A percentile compares a stretch with the other conserved stretches of the same genome.
phyloP scores from a whole-genome alignment of 2,888 invertebrate species.

The Tipula lateralis region DNA sequence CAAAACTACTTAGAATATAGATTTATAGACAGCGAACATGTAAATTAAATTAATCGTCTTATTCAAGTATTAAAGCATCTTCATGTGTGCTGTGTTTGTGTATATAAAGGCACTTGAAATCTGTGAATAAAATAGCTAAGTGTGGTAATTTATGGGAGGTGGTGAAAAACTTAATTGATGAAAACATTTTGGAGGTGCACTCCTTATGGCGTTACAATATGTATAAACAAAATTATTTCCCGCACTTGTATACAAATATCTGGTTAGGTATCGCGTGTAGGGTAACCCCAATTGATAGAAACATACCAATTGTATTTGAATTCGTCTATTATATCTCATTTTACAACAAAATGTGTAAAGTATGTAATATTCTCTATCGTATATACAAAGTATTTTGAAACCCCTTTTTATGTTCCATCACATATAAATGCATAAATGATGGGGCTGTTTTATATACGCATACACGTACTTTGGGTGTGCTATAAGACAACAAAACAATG shows the following conservation, averaged over 20 bases:
- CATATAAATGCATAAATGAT: background rate
- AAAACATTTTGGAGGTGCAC: background rate
- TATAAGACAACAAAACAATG: background rate
- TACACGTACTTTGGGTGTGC: no score
- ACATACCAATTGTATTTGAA: background rate
- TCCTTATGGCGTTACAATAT: background rate
- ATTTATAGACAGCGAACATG: no score
- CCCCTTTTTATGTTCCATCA: background rate
- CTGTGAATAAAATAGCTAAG: no score
- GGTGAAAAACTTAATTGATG: no score
- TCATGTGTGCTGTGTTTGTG: no score
- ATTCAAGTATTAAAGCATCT: no score
- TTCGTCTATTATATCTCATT: background rate
- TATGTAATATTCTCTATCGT: background rate
- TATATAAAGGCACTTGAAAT: no score
- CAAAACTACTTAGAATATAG: no score
- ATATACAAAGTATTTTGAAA: background rate
- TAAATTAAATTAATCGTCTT: no score
- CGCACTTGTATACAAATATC: background rate
- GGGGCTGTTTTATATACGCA: background rate
- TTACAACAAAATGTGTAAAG: background rate
- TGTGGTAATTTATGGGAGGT: no score
- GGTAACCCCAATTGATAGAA: background rate
- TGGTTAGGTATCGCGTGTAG: background rate
- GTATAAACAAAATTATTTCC: background rate